These are phyloP conservation scores for Apteryx owenii DNA, from an alignment of 2,113 vertebrate species.

Conservation along the genomic window DNA sequence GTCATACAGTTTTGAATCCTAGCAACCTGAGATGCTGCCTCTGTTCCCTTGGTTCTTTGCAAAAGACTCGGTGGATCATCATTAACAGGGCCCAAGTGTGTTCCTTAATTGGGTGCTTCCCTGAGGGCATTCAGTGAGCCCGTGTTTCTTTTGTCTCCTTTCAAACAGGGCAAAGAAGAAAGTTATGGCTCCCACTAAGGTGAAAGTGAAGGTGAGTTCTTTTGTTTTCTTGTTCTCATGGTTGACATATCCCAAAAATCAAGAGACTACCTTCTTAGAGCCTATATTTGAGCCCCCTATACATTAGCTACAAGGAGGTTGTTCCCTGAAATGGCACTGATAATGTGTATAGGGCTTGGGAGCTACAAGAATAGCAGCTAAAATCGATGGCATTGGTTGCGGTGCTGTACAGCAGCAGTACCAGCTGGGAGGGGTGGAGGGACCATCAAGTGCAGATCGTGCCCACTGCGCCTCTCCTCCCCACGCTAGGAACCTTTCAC, in stretches of 20 bases:
- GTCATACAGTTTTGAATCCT: conserved; percentile 30
- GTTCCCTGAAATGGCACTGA: neutral
- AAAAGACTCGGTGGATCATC: conserved; percentile 23
- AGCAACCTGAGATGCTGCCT: conserved; percentile 50
- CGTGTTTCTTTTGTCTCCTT: conserved; percentile 41
- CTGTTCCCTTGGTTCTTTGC: conserved; percentile 4
- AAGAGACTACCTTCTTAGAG: neutral
- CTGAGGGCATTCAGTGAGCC: neutral
- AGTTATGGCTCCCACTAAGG: conserved; percentile 76
- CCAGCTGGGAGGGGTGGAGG: neutral
- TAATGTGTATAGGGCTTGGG: neutral
- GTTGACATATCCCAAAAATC: neutral
- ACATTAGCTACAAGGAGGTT: neutral
- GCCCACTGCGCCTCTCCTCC: neutral
- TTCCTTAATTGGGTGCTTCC: neutral
- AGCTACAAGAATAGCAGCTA: neutral
- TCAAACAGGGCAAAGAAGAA: conserved; percentile 83
- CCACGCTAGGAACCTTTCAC: neutral
- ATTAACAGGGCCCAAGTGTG: neutral
- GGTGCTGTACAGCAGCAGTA: neutral
- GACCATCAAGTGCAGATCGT: accelerated
- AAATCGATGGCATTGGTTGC: neutral
- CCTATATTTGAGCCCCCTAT: neutral
- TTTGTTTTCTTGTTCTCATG: neutral
- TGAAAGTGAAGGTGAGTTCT: conserved; percentile 83